These are phyloP conservation scores for Loxodonta africana DNA, from an alignment of 2,113 vertebrate genomes.

Conservation along the genomic window DNA sequence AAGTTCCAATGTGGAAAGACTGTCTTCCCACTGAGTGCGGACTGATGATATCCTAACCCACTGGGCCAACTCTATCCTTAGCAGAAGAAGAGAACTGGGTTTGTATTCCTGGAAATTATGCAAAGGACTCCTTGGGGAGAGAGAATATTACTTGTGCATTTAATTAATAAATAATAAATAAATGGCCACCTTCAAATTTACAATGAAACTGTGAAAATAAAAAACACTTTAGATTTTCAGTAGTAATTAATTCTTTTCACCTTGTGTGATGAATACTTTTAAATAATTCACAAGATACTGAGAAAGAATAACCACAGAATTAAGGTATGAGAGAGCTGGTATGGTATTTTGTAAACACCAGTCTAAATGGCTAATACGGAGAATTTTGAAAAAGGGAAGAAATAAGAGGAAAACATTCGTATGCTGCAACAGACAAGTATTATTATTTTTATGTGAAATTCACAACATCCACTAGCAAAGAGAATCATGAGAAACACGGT, in stretches of 20 bases:
- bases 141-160: background rate
- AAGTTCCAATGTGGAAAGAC: constrained; percentile 59
- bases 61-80: background rate
- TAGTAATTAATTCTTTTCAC: constrained; percentile 39
- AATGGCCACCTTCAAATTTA: constrained; percentile 39
- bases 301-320: constrained; percentile 57
- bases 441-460: constrained; percentile 40
- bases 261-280: constrained; percentile 44
- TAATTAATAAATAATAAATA: constrained; percentile 57
- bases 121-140: background rate
- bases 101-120: constrained; percentile 16
- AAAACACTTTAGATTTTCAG: constrained; percentile 60
- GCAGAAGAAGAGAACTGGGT: background rate
- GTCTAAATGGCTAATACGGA: constrained; percentile 55
- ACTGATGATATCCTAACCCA: constrained; percentile 31
- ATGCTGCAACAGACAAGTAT: constrained; percentile 10
- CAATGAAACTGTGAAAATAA: constrained; percentile 40
- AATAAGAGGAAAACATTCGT: constrained; percentile 51
- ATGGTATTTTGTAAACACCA: constrained; percentile 39
- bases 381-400: constrained; percentile 45
- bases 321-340: background rate
- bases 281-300: constrained; percentile 47
- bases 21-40: constrained; percentile 20
- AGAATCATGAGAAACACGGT: constrained; percentile 54
- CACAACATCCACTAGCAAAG: constrained; percentile 18